A percentile compares a stretch with the other conserved stretches of the same genome.
These are phyloP conservation scores for Hypomesus transpacificus DNA, from an alignment of 2,113 vertebrate species.

Conservation along the genomic window DNA sequence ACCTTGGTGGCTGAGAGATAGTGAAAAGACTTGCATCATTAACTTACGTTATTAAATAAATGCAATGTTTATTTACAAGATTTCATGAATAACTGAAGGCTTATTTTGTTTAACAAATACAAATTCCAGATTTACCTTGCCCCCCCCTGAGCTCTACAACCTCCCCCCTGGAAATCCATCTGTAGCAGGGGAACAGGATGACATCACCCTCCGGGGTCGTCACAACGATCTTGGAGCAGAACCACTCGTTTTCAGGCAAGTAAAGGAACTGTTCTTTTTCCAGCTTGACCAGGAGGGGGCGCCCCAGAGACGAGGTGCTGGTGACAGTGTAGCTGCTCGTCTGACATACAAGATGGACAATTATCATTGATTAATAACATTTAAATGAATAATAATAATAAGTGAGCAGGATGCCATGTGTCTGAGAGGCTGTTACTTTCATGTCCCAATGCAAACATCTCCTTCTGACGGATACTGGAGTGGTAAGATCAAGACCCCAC, in stretches of 20 bases:
- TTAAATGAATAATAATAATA: not conserved
- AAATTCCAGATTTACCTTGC: slow-evolving; percentile 46
- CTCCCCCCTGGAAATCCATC: slow-evolving; percentile 62
- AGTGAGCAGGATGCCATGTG: not conserved
- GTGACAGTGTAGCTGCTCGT: slow-evolving; percentile 44
- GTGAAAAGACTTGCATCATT: not conserved
- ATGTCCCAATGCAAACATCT: too few relatives aligned
- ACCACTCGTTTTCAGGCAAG: slow-evolving; percentile 65
- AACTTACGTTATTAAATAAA: too few relatives aligned
- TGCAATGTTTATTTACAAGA: too few relatives aligned
- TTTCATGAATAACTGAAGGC: too few relatives aligned
- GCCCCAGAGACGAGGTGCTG: slow-evolving; percentile 45
- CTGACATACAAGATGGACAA: slow-evolving; percentile 25
- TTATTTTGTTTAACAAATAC: not conserved
- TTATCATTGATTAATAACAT: not conserved
- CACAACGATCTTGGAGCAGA: slow-evolving; percentile 60
- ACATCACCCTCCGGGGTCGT: slow-evolving; percentile 48
- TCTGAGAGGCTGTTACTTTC: too few relatives aligned
- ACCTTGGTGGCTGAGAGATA: slow-evolving; percentile 36
- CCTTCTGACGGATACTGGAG: too few relatives aligned
- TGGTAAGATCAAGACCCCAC: too few relatives aligned
- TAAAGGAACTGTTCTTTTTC: slow-evolving; percentile 52
- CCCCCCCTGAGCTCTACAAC: slow-evolving; percentile 59
- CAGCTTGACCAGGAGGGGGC: slow-evolving; percentile 57
- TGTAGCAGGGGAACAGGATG: slow-evolving; percentile 64